A percentile compares a stretch with the other conserved stretches of the same genome.
Evolutionary conservation across 1,140 invertebrate genomes (phyloP).

Genomic region (Eupeodes corollae): DNA sequence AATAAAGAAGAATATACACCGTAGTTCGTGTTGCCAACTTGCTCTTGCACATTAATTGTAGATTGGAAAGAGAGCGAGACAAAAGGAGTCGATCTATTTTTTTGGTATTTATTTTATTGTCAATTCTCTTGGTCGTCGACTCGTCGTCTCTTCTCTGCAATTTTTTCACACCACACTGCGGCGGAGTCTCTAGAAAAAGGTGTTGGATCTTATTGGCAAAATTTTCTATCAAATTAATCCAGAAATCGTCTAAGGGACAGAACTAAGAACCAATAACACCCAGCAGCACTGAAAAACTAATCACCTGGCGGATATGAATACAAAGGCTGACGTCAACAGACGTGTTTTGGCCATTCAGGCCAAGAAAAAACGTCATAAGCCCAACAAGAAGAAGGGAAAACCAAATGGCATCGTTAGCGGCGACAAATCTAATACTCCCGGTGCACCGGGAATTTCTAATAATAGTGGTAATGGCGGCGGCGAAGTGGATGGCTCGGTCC

Average conservation of each 20-base stretch:
- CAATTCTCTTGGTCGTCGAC: no score
- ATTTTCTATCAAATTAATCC: not conserved
- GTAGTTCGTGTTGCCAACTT: no score
- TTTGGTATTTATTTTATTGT: no score
- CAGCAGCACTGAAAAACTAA: not conserved
- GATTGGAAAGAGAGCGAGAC: no score
- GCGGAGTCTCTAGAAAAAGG: conserved; percentile 8
- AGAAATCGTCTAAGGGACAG: no score
- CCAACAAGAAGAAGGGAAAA: conserved; percentile 61
- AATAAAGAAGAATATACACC: no score
- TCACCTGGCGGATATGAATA: conserved; percentile 48
- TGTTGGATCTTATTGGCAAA: conserved; percentile 7
- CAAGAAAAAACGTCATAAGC: conserved; percentile 80
- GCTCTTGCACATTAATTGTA: no score
- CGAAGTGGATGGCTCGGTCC: not conserved
- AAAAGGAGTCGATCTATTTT: no score
- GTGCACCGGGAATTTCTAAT: conserved; percentile 32
- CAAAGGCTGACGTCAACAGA: conserved; percentile 76
- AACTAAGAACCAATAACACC: no score
- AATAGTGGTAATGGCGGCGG: conserved; percentile 13
- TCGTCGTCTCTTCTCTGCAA: no score
- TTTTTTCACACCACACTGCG: conserved; percentile 1
- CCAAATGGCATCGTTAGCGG: conserved; percentile 21
- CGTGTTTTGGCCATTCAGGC: conserved; percentile 77
- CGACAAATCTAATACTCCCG: conserved; percentile 8